phyloP scores from a whole-genome alignment of 2,113 vertebrate species.

The Verasper variegatus region DNA sequence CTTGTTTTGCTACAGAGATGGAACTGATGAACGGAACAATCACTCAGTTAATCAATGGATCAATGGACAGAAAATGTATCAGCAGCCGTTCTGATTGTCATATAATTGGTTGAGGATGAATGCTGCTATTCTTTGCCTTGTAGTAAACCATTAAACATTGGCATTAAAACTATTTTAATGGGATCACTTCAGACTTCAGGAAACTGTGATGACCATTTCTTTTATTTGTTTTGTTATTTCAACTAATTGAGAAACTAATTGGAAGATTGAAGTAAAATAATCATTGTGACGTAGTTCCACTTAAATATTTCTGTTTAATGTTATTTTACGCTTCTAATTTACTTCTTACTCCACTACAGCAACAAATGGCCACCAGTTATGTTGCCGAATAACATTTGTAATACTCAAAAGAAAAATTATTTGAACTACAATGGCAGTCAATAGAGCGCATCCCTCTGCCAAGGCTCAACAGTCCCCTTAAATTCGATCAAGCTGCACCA shows the following conservation, averaged over 20 bases:
- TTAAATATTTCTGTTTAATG: no score
- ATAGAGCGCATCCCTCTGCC: neutral
- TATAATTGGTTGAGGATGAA: neutral
- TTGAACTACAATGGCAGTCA: neutral
- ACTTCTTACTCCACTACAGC: no score
- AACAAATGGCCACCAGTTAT: neutral
- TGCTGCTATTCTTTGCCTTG: neutral
- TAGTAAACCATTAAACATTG: no score
- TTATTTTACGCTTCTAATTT: no score
- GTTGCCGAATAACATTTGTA: neutral
- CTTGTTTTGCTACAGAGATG: neutral
- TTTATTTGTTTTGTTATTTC: no score
- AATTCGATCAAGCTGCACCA: neutral
- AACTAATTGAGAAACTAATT: no score
- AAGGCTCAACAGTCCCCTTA: neutral
- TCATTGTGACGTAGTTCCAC: no score
- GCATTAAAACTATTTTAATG: no score
- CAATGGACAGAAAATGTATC: neutral
- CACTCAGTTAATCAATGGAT: neutral
- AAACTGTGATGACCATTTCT: no score
- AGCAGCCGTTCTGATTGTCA: no score
- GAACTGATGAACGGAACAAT: neutral
- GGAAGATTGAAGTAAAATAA: no score
- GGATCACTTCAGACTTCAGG: no score
- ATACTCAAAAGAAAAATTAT: neutral